Evolutionary conservation across 2,113 vertebrate genomes (phyloP), one percentile per base, ranked within the genome.

Genomic region (Osmerus eperlanus): DNA sequence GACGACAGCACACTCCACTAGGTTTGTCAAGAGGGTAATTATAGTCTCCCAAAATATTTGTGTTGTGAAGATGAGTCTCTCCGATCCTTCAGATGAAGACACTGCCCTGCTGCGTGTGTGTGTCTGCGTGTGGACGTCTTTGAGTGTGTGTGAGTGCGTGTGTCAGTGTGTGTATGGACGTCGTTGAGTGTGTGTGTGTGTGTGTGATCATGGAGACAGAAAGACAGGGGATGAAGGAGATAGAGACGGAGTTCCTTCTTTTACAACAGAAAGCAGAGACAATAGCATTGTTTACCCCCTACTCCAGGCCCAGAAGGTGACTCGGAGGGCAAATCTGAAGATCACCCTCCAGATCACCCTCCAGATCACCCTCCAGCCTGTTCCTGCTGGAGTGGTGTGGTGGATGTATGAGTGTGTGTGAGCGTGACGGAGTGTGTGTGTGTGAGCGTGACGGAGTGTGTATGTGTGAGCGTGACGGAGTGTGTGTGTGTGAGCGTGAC

Each of bases 231-330:
- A 32, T 25, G 59, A 68, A 54, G 23, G 47, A 78, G 73, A 55
- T 14, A 52, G 69, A 41, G 21, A 21, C 32, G 23, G 41, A 74
- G 60, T 69, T 65, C 41, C 11, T 51, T 70, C 18, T 29, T 68
- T 75, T 55, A 75, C 29, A 11, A 14, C 19, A 51, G 61, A 67
- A 59, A 71, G 65, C 25, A 23, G 69, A 23, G 62, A 91, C 78
- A 89, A 91, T 83, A 11, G 84, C 88, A 91, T 91, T 91, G 91
- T 92, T 82, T n/a, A 83, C 77, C 86, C 84, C 85, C 88, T 89
- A 89, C 91, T 93, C 90, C 55, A 65, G 51, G 80, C 86, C 85
- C 77, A 80, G 73, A 91, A 88, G 89, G 88, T 91, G 92, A 91
- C 87, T 75, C 81, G 0, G 78, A 87, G 92, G 92, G 89, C 92